phyloP scores from a whole-genome alignment of 2,888 invertebrate genomes.

The Xestia ashworthii region DNA sequence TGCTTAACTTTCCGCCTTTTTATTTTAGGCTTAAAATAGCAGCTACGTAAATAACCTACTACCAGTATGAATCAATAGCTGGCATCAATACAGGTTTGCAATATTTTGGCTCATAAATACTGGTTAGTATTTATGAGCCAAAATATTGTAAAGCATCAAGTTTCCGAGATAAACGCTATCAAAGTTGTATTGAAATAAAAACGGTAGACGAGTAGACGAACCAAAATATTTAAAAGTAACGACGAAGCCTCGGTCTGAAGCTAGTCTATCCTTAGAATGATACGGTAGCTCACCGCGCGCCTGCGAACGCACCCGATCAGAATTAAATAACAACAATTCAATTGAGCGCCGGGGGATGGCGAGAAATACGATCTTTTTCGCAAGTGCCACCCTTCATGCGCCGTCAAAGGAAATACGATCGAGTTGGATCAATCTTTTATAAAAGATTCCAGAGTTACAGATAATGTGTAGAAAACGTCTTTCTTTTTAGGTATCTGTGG shows the following conservation, averaged over 20 bases:
- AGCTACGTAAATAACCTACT: too few species aligned
- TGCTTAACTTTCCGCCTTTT: too few species aligned
- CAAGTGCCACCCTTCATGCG: conserved; percentile 42
- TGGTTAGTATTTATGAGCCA: too few species aligned
- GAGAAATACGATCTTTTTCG: conserved; percentile 46
- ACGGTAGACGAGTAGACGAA: too few species aligned
- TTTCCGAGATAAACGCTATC: neutral
- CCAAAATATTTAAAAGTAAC: neutral
- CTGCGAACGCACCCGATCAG: conserved; percentile 37
- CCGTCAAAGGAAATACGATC: conserved; percentile 42
- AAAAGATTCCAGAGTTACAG: conserved; percentile 14
- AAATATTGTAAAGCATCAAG: neutral
- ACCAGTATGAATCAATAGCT: too few species aligned
- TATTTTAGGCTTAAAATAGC: too few species aligned
- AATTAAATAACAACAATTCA: conserved; percentile 62
- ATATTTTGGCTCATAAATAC: too few species aligned
- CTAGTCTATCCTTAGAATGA: conserved; percentile 7
- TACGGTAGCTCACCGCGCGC: neutral
- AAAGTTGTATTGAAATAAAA: neutral
- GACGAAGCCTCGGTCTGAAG: neutral
- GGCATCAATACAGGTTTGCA: too few species aligned
- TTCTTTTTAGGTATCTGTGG: conserved; percentile 8
- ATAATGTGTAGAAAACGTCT: neutral
- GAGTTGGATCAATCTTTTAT: conserved; percentile 35
- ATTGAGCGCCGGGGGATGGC: conserved; percentile 38